Evolutionary conservation across 1,140 invertebrate genomes (phyloP).

Genomic region (Manduca sexta): DNA sequence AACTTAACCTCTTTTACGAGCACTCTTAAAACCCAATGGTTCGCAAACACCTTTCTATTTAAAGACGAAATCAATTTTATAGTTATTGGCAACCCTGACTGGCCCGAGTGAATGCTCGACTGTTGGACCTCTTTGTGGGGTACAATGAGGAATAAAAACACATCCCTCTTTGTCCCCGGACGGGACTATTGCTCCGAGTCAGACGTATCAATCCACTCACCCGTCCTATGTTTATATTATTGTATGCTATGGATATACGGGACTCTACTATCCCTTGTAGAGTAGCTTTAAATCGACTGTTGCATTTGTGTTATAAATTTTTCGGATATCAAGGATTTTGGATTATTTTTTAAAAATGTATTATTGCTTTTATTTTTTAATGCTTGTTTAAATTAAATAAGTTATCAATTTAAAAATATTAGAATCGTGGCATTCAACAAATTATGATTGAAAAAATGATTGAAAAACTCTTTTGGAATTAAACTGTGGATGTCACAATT

Average conservation of each 20-base stretch:
- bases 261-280: too few species aligned
- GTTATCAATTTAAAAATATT: too few species aligned
- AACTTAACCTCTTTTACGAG: not conserved
- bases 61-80: slow-evolving; percentile 12
- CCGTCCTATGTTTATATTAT: slow-evolving; percentile 4
- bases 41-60: slow-evolving; percentile 7
- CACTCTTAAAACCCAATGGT: slow-evolving; percentile 7
- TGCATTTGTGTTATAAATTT: too few species aligned
- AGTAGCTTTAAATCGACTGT: too few species aligned
- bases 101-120: slow-evolving; percentile 38
- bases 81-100: slow-evolving; percentile 31
- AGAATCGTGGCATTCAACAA: too few species aligned
- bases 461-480: too few species aligned
- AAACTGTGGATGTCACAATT: too few species aligned
- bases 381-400: too few species aligned
- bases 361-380: too few species aligned
- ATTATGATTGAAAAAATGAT: too few species aligned
- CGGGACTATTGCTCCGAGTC: slow-evolving; percentile 28
- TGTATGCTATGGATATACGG: not conserved
- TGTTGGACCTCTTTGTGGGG: slow-evolving; percentile 45
- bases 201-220: slow-evolving; percentile 37
- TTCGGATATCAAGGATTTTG: too few species aligned
- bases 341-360: too few species aligned
- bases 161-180: slow-evolving; percentile 39
- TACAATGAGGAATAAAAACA: slow-evolving; percentile 58